A percentile compares a stretch with the other conserved stretches of the same genome.
phyloP scores from a whole-genome alignment of 2,797 vertebrate genomes.

The Heliangelus exortis region DNA sequence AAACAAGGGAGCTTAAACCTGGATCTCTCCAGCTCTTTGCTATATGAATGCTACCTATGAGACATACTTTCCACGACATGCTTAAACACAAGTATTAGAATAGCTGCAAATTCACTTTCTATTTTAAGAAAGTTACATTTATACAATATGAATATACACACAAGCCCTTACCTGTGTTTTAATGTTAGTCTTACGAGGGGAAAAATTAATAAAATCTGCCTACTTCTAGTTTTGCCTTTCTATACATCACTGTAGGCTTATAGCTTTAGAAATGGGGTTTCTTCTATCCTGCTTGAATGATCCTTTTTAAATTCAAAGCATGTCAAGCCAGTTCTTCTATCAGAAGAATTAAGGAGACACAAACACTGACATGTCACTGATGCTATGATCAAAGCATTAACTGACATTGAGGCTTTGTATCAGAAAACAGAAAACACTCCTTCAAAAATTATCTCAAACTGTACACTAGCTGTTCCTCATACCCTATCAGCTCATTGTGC shows the following conservation, averaged over 20 bases:
- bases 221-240: background rate
- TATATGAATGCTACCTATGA: background rate
- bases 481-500: background rate
- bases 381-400: background rate
- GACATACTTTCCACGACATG: background rate
- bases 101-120: background rate
- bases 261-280: background rate
- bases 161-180: background rate
- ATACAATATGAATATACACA: background rate
- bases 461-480: background rate
- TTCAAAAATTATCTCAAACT: background rate
- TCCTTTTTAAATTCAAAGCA: background rate
- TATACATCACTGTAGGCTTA: background rate
- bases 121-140: background rate
- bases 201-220: background rate
- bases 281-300: background rate
- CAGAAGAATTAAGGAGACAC: background rate
- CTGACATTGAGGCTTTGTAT: background rate
- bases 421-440: background rate
- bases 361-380: background rate
- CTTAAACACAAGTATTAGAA: background rate
- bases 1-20: background rate
- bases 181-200: background rate
- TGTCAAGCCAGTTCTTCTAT: background rate
- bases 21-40: background rate